These are phyloP conservation scores for Xestia rhomboidea DNA, from an alignment of 2,888 invertebrate genomes.

Conservation along the genomic window DNA sequence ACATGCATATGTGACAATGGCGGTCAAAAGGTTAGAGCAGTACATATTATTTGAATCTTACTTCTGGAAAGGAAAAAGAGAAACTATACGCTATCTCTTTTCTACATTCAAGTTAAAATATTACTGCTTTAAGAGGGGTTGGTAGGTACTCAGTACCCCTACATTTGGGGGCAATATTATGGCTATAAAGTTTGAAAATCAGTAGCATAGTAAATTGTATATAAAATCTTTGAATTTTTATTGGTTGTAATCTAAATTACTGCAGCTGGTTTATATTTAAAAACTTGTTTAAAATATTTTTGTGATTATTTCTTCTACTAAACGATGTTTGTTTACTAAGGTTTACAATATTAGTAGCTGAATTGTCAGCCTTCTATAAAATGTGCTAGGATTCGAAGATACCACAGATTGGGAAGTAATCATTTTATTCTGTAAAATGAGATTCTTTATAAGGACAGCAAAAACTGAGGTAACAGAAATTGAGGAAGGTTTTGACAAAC, in stretches of 20 bases:
- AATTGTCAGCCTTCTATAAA: background rate
- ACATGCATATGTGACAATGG: too few species aligned
- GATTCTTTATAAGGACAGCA: constrained; percentile 3
- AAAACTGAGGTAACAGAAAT: background rate
- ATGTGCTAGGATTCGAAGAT: background rate
- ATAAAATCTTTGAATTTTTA: constrained; percentile 13
- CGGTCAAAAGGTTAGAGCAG: too few species aligned
- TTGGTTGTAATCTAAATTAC: constrained; percentile 25
- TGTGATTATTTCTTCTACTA: constrained; percentile 24
- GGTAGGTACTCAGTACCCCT: background rate
- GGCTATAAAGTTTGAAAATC: constrained; percentile 28
- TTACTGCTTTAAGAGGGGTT: too few species aligned
- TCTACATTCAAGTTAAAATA: background rate
- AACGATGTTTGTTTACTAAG: too few species aligned
- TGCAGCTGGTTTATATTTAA: constrained; percentile 55
- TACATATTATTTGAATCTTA: background rate
- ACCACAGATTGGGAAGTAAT: background rate
- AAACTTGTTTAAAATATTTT: background rate
- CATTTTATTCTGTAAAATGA: constrained; percentile 17
- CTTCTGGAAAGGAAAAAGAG: background rate
- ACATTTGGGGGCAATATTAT: background rate
- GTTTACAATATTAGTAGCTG: background rate
- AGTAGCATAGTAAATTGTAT: constrained; percentile 35
- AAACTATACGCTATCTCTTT: background rate
- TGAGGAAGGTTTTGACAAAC: background rate